Conservation (phyloP, 2,113 vertebrate species). For the Pterocles gutturalis region DNA sequence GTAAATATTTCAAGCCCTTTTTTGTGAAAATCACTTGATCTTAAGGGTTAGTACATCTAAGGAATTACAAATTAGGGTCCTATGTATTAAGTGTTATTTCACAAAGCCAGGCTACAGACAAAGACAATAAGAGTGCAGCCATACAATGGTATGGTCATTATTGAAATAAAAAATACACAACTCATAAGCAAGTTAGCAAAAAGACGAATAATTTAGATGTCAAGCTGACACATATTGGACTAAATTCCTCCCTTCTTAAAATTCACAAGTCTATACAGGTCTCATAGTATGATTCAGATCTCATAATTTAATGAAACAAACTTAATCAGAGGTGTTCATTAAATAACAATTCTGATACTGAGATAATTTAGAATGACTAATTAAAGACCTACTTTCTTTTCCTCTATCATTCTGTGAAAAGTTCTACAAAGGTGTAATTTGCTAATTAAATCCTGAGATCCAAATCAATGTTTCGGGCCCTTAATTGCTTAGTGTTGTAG, state of each 20-base stretch:
- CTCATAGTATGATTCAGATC: conserved; percentile 41
- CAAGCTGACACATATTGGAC: background rate
- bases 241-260: background rate
- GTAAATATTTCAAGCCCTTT: background rate
- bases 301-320: conserved; percentile 39
- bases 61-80: background rate
- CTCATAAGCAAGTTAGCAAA: background rate
- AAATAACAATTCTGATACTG: conserved; percentile 24
- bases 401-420: background rate
- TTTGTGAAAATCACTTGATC: background rate
- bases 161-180: background rate
- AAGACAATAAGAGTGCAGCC: background rate
- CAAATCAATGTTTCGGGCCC: background rate
- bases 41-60: background rate
- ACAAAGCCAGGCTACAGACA: background rate
- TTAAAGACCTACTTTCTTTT: conserved; percentile 37
- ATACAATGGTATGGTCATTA: background rate
- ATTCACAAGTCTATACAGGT: conserved; percentile 40
- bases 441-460: conserved; percentile 32
- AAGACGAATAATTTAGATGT: background rate
- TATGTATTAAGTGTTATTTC: background rate
- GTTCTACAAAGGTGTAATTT: conserved; percentile 26
- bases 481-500: background rate
- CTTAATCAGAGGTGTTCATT: conserved; percentile 44
- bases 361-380: conserved; percentile 58